A percentile compares a stretch with the other conserved stretches of the same genome.
Conservation (phyloP, 1,140 invertebrate species). For the Drosophila truncata region DNA sequence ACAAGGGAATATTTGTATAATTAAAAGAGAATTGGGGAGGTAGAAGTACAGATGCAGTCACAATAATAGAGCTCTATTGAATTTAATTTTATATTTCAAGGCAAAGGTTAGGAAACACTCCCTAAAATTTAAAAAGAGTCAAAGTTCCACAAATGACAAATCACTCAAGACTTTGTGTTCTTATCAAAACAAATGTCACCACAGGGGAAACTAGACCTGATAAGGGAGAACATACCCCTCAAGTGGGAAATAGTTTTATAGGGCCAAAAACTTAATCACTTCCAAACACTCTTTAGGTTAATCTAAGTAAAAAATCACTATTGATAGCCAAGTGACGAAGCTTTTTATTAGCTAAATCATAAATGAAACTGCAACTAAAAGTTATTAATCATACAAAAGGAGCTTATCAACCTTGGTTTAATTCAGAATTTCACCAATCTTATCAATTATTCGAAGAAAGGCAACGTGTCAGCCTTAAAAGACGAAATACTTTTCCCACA, state of each 20-base stretch:
- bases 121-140: neutral
- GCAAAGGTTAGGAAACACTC: neutral
- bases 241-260: slow-evolving; percentile 18
- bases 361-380: slow-evolving; percentile 11
- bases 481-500: slow-evolving; percentile 7
- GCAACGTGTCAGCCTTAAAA: neutral
- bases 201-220: neutral
- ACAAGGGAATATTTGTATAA: neutral
- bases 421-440: slow-evolving; percentile 14
- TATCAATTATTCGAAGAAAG: slow-evolving; percentile 10
- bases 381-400: slow-evolving; percentile 6
- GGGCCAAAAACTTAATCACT: slow-evolving; percentile 14
- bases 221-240: neutral
- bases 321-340: slow-evolving; percentile 15
- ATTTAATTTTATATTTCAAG: neutral
- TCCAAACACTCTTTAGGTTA: neutral
- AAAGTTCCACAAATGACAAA: slow-evolving; percentile 10
- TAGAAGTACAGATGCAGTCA: neutral
- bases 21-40: neutral
- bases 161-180: neutral
- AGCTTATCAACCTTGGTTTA: neutral
- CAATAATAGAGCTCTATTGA: neutral
- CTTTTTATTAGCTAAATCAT: slow-evolving; percentile 1
- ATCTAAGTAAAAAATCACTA: neutral
- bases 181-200: slow-evolving; percentile 19